These are phyloP conservation scores for Carpatolechia fugitivella DNA, from an alignment of 2,888 invertebrate species.

Conservation along the genomic window DNA sequence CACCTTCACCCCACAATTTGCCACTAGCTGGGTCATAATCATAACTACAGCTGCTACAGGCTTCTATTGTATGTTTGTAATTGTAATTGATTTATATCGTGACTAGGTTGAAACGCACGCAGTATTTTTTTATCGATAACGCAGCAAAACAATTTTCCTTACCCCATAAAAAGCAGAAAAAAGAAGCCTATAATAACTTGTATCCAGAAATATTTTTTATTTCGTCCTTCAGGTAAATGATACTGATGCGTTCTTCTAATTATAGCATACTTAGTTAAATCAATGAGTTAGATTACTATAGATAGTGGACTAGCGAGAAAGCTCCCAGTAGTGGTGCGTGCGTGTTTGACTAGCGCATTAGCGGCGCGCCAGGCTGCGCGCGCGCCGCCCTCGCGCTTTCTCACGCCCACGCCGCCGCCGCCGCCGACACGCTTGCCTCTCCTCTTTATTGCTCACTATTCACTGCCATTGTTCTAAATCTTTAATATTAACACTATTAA, in stretches of 20 bases:
- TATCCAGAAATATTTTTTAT: too few species aligned
- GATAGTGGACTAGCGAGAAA: neutral
- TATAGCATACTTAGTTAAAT: too few species aligned
- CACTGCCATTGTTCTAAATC: slow-evolving; percentile 36
- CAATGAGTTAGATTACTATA: neutral
- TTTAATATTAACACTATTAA: slow-evolving; percentile 19
- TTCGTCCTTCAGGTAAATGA: neutral
- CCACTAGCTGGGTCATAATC: too few species aligned
- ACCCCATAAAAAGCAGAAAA: too few species aligned
- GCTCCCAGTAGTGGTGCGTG: slow-evolving; percentile 30
- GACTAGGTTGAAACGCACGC: slow-evolving; percentile 6
- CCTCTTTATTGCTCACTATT: slow-evolving; percentile 53
- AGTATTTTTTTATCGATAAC: neutral
- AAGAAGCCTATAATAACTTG: too few species aligned
- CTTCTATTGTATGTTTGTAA: neutral
- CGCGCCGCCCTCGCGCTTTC: slow-evolving; percentile 58
- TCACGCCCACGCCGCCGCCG: slow-evolving; percentile 73
- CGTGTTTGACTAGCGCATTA: slow-evolving; percentile 66
- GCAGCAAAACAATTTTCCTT: too few species aligned
- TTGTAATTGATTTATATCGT: slow-evolving; percentile 10
- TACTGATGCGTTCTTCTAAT: neutral
- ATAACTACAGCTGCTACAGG: neutral
- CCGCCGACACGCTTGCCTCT: slow-evolving; percentile 47
- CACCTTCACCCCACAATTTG: neutral
- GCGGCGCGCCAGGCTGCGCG: slow-evolving; percentile 38